Evolutionary conservation across 2,113 vertebrate genomes (phyloP).

Genomic region (Cephalophus harveyi): DNA sequence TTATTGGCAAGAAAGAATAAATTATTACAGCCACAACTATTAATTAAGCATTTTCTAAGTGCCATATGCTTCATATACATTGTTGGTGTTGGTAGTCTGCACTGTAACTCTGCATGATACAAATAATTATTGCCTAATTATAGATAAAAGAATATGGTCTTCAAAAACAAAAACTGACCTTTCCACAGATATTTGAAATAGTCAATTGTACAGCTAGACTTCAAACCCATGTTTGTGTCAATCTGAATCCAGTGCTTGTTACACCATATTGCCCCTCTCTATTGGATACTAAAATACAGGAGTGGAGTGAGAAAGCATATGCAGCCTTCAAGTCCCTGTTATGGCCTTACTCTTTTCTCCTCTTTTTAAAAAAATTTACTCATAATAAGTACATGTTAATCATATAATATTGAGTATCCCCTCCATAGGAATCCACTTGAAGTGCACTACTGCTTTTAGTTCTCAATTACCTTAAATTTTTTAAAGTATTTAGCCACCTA

Average conservation of each 20-base stretch:
- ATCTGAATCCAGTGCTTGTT: neutral
- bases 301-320: neutral
- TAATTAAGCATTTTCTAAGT: conserved; percentile 2
- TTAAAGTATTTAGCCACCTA: neutral
- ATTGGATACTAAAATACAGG: neutral
- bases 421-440: neutral
- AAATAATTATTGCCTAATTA: neutral
- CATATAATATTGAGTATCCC: neutral
- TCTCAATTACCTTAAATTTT: neutral
- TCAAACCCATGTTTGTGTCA: neutral
- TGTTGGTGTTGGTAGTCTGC: neutral
- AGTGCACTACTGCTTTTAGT: neutral
- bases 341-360: neutral
- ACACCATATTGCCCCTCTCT: neutral
- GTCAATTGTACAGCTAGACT: neutral
- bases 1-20: neutral
- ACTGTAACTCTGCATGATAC: neutral
- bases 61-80: neutral
- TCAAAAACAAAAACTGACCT: neutral
- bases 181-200: neutral
- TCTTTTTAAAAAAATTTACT: neutral
- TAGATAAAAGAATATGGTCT: neutral
- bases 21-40: neutral
- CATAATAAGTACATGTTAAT: neutral
- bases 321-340: neutral